These are phyloP conservation scores for Laspeyria flexula DNA, from an alignment of 2,888 invertebrate genomes.

Conservation along the genomic window DNA sequence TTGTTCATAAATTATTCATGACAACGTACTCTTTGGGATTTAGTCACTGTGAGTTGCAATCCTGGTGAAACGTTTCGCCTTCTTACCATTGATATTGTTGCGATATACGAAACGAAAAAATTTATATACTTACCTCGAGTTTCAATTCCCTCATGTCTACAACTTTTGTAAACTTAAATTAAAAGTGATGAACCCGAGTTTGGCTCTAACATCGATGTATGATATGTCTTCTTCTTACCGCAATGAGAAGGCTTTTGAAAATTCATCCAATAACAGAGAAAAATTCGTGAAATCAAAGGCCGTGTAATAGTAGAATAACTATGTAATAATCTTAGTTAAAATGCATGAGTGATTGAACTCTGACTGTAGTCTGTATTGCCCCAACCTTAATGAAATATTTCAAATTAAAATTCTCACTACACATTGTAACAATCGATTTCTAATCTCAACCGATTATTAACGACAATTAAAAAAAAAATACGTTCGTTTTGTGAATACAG, in stretches of 20 bases:
- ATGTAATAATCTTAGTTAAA: too few species aligned
- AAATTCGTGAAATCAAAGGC: too few species aligned
- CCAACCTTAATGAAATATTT: conserved; percentile 20
- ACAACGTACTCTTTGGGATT: conserved; percentile 53
- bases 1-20: conserved; percentile 81
- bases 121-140: too few species aligned
- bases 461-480: conserved; percentile 78
- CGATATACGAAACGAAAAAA: too few species aligned
- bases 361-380: conserved; percentile 15
- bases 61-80: conserved; percentile 49
- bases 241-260: too few species aligned
- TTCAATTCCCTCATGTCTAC: too few species aligned
- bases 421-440: conserved; percentile 58
- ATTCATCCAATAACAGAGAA: too few species aligned
- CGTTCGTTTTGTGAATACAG: conserved; percentile 73
- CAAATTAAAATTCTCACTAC: conserved; percentile 40
- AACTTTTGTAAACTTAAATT: too few species aligned
- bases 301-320: too few species aligned
- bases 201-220: too few species aligned
- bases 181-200: too few species aligned
- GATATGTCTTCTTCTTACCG: too few species aligned
- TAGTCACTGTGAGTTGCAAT: conserved; percentile 61
- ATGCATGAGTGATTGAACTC: conserved; percentile 13
- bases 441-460: conserved; percentile 69
- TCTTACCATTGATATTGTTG: conserved; percentile 26